A percentile compares a stretch with the other conserved stretches of the same genome.
phyloP scores from a whole-genome alignment of 2,888 invertebrate species.

The Cheilosia vulpina region DNA sequence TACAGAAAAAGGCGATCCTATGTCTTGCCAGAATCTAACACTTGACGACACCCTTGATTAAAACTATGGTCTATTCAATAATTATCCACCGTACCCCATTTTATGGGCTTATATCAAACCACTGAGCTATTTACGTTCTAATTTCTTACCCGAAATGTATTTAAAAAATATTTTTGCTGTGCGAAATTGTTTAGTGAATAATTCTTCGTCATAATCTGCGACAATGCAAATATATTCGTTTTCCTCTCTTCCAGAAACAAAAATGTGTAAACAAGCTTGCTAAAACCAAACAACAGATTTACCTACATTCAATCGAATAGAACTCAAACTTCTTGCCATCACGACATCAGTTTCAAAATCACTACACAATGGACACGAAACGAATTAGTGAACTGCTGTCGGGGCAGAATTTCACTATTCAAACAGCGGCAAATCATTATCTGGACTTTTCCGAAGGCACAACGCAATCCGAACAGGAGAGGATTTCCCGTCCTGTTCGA shows the following conservation, averaged over 20 bases:
- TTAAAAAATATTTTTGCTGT: too few species aligned
- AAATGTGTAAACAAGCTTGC: not conserved
- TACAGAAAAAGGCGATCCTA: too few species aligned
- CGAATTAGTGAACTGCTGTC: slow-evolving; percentile 73
- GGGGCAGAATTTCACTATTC: slow-evolving; percentile 70
- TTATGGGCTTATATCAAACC: too few species aligned
- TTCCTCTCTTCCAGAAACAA: not conserved
- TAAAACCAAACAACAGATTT: too few species aligned
- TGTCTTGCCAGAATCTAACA: too few species aligned
- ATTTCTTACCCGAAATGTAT: too few species aligned
- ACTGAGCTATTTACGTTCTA: too few species aligned
- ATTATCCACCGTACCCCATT: too few species aligned
- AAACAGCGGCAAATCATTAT: slow-evolving; percentile 76
- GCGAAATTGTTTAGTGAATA: too few species aligned
- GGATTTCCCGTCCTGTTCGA: slow-evolving; percentile 80
- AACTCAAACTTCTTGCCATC: slow-evolving; percentile 1
- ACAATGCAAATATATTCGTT: not conserved
- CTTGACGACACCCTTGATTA: too few species aligned
- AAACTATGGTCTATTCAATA: too few species aligned
- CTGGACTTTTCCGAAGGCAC: slow-evolving; percentile 77
- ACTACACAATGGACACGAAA: slow-evolving; percentile 68
- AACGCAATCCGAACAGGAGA: slow-evolving; percentile 79
- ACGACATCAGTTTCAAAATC: slow-evolving; percentile 7
- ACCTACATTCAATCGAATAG: not conserved
- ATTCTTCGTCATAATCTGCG: too few species aligned